Evolutionary conservation across 2,888 invertebrate species (phyloP).

Genomic region (Acholoe squamosa): DNA sequence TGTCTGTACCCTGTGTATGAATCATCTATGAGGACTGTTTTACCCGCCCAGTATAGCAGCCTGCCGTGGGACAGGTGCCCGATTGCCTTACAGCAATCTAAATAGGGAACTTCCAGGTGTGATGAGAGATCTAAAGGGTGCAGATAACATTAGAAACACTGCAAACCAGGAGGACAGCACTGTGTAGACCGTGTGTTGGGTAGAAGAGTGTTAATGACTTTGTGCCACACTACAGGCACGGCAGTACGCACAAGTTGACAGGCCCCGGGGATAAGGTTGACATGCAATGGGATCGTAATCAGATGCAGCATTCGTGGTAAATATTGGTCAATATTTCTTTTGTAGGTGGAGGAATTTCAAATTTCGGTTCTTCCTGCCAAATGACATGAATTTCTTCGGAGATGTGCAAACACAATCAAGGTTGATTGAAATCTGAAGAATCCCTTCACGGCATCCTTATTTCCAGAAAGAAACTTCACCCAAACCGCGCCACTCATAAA

Average conservation of each 20-base stretch:
- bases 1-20: too few species aligned
- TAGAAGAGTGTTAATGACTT: background rate
- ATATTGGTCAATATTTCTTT: background rate
- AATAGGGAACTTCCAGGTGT: background rate
- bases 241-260: background rate
- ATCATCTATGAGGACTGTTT: background rate
- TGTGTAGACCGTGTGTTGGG: background rate
- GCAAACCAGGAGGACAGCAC: background rate
- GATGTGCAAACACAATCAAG: background rate
- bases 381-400: background rate
- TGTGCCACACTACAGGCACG: background rate
- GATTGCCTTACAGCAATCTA: background rate
- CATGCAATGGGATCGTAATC: background rate
- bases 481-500: too few species aligned
- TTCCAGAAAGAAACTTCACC: too few species aligned
- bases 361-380: background rate
- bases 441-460: background rate
- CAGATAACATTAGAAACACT: background rate
- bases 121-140: background rate
- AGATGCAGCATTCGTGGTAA: slow-evolving; percentile 17
- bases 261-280: background rate
- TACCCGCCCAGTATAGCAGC: background rate
- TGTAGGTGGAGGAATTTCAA: background rate
- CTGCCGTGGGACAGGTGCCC: background rate
- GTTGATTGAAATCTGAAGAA: background rate